Percentiles rank a stretch among this genome's conserved stretches.
Evolutionary conservation across 2,797 vertebrate genomes (phyloP).

Genomic region (Melanotaenia boesemani): DNA sequence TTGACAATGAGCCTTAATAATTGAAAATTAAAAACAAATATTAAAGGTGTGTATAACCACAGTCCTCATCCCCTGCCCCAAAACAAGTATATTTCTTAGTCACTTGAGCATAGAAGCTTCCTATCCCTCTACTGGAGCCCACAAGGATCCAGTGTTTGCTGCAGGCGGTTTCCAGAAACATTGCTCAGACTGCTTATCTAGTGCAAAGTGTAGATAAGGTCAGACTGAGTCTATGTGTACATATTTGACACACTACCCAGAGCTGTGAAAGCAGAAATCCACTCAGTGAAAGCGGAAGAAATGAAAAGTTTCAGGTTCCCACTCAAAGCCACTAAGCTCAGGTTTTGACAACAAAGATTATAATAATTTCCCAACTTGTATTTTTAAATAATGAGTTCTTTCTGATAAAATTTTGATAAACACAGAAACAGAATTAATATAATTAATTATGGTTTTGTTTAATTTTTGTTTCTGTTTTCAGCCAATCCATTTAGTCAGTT

Average conservation of each 20-base stretch:
- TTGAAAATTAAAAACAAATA: background rate
- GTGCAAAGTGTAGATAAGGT: background rate
- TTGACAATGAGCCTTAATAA: background rate
- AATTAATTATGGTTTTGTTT: background rate
- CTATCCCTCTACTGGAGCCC: background rate
- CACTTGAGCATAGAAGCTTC: background rate
- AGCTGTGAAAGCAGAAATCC: background rate
- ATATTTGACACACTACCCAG: background rate
- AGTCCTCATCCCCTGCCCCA: background rate
- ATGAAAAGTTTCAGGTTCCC: background rate
- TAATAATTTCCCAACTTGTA: background rate
- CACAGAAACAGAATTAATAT: background rate
- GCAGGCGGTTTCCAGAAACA: background rate
- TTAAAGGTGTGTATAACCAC: background rate
- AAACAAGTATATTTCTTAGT: background rate
- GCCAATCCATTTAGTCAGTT: background rate
- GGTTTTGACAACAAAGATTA: background rate
- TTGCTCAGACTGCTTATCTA: background rate
- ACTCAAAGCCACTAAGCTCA: background rate
- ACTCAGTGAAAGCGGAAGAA: background rate
- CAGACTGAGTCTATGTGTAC: background rate
- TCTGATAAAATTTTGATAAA: background rate
- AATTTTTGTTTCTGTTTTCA: background rate
- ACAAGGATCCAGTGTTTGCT: background rate
- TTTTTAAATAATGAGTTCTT: background rate